Evolutionary conservation across 2,113 vertebrate genomes (phyloP).

Genomic region (Pelmatolapia mariae): DNA sequence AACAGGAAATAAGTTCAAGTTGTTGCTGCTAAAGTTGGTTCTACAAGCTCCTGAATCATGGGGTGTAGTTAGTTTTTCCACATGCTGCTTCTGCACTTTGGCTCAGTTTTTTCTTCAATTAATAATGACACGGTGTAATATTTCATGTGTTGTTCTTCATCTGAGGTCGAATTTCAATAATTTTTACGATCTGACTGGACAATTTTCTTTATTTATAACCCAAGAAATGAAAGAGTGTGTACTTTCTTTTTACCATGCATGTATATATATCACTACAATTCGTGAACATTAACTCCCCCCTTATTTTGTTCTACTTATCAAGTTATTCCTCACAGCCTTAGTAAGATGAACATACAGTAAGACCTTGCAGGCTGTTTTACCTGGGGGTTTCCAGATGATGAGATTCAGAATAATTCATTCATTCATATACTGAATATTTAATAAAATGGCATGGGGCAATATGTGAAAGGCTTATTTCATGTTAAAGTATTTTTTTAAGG

Average conservation of each 20-base stretch:
- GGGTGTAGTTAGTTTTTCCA: neutral
- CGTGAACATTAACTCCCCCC: neutral
- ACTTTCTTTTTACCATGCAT: neutral
- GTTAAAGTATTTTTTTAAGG: neutral
- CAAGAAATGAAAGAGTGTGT: neutral
- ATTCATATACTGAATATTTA: slow-evolving; percentile 14
- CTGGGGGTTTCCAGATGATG: neutral
- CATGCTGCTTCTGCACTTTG: neutral
- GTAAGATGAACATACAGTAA: neutral
- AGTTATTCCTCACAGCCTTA: neutral
- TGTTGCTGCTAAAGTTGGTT: neutral
- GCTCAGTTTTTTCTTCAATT: neutral
- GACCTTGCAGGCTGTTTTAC: slow-evolving; percentile 5
- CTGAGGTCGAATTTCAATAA: neutral
- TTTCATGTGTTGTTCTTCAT: neutral
- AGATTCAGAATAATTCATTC: slow-evolving; percentile 38
- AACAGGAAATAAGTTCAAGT: neutral
- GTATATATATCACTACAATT: neutral
- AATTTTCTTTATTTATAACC: neutral
- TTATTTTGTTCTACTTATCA: neutral
- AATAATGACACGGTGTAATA: neutral
- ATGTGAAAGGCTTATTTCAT: neutral
- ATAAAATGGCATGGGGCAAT: neutral
- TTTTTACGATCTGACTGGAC: neutral
- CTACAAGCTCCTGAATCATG: neutral